phyloP scores from a whole-genome alignment of 2,113 vertebrate species.

The Psittacula cyanocephala region DNA sequence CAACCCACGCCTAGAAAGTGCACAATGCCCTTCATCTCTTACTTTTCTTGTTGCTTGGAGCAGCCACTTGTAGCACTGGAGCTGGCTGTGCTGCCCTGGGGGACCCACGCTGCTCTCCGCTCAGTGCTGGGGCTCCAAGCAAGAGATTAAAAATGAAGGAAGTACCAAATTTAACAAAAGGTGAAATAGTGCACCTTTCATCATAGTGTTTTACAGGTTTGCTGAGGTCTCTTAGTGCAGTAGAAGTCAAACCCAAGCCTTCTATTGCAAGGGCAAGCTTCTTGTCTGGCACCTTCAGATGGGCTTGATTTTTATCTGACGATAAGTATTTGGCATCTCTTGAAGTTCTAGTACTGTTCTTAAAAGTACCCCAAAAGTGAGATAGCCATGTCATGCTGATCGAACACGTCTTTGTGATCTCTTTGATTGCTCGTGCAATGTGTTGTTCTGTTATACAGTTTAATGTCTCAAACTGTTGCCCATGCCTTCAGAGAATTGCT shows the following conservation, averaged over 20 bases:
- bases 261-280: not conserved
- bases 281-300: not conserved
- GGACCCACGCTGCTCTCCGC: fast-evolving
- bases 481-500: not conserved
- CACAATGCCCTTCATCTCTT: not conserved
- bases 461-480: not conserved
- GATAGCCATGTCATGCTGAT: not conserved
- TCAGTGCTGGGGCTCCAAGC: not conserved
- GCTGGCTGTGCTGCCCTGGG: not conserved
- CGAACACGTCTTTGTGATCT: not conserved
- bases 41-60: not conserved
- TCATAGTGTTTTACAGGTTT: not conserved
- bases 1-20: not conserved
- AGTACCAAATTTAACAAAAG: not conserved
- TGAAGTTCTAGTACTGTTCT: not conserved
- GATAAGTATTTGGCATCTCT: not conserved
- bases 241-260: not conserved
- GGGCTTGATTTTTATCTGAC: not conserved
- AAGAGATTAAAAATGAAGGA: not conserved
- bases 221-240: not conserved
- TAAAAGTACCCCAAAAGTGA: not conserved
- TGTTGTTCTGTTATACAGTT: not conserved
- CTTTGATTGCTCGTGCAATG: not conserved
- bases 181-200: not conserved
- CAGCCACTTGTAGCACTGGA: not conserved